A percentile compares a stretch with the other conserved stretches of the same genome.
These are phyloP conservation scores for Xiphias gladius DNA, from an alignment of 2,113 vertebrate species.

Conservation along the genomic window DNA sequence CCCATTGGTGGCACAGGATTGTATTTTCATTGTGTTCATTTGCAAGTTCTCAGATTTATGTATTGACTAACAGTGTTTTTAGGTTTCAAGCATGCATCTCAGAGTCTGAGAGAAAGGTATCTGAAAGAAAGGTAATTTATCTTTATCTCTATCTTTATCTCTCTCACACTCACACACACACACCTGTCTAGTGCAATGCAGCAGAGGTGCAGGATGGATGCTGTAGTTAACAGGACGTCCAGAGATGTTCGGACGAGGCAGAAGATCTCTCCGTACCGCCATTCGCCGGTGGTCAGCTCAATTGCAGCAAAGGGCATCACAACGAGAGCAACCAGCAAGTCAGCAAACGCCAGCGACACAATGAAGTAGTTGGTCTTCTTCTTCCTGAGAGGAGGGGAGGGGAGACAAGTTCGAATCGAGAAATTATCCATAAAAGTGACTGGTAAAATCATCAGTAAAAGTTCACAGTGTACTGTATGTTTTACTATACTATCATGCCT, in stretches of 20 bases:
- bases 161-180: background rate
- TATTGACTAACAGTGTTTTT: background rate
- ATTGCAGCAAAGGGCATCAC: slow-evolving; percentile 88
- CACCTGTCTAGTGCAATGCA: slow-evolving; percentile 88
- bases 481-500: background rate
- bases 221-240: slow-evolving; percentile 86
- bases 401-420: background rate
- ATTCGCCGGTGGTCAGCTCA: slow-evolving; percentile 83
- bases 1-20: background rate
- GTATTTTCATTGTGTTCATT: background rate
- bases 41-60: background rate
- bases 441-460: background rate
- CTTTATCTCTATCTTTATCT: background rate
- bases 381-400: slow-evolving; percentile 71
- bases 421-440: background rate
- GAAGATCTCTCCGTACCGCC: slow-evolving; percentile 85
- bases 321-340: slow-evolving; percentile 85
- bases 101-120: background rate
- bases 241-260: slow-evolving; percentile 86
- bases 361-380: slow-evolving; percentile 89
- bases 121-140: background rate
- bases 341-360: slow-evolving; percentile 86
- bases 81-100: background rate
- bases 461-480: background rate
- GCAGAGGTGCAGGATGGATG: slow-evolving; percentile 87